phyloP scores from a whole-genome alignment of 2,797 vertebrate species.

The Gambelia wislizenii region DNA sequence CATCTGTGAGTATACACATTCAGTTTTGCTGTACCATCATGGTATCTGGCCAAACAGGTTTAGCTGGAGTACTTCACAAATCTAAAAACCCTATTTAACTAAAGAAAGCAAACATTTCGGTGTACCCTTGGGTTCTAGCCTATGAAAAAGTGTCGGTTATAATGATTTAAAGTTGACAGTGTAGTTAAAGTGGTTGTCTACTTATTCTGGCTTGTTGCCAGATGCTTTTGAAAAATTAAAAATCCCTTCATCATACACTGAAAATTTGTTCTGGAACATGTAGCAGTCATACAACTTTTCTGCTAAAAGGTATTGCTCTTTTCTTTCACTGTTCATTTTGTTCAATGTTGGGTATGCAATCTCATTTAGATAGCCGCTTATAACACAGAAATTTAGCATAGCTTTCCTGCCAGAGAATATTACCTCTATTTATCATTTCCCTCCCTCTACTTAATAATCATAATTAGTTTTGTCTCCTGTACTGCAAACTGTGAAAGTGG shows the following conservation, averaged over 20 bases:
- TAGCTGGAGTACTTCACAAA: not conserved
- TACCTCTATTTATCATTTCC: not conserved
- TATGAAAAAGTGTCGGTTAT: not conserved
- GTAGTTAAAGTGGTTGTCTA: not conserved
- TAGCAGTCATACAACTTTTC: not conserved
- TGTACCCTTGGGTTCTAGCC: not conserved
- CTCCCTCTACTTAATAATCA: conserved; percentile 7
- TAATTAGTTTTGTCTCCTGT: conserved; percentile 37
- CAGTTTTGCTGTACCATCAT: not conserved
- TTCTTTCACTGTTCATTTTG: not conserved
- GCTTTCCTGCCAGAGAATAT: not conserved
- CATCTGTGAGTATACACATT: not conserved
- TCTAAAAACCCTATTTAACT: not conserved
- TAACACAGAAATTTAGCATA: not conserved
- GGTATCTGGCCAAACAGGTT: not conserved
- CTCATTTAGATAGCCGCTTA: not conserved
- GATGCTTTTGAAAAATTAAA: not conserved
- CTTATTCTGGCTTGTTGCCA: not conserved
- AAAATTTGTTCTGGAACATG: not conserved
- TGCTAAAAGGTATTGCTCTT: not conserved
- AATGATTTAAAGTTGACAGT: not conserved
- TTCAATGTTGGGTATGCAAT: not conserved
- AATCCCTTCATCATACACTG: not conserved
- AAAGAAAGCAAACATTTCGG: not conserved
- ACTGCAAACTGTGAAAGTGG: not conserved